Evolutionary conservation across 2,888 invertebrate species (phyloP).

Genomic region (Rotaria sp.): DNA sequence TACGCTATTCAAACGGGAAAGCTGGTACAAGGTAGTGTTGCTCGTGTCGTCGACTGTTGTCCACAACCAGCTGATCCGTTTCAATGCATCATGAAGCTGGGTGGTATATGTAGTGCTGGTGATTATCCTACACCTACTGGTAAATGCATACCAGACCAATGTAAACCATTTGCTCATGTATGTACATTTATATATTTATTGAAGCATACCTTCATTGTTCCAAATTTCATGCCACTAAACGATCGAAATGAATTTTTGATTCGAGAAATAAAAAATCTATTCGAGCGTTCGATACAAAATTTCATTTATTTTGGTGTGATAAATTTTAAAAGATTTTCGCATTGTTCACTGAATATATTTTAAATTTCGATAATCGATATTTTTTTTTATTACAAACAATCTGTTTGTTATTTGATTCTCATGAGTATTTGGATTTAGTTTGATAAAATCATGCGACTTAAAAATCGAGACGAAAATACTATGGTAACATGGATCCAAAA

Average conservation of each 20-base stretch:
- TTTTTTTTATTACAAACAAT: too few relatives aligned
- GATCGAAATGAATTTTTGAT: too few relatives aligned
- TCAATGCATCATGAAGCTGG: neutral
- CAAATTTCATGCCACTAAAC: neutral
- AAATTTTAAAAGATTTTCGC: too few relatives aligned
- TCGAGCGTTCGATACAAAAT: too few relatives aligned
- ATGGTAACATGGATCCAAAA: neutral
- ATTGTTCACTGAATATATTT: too few relatives aligned
- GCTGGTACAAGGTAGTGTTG: neutral
- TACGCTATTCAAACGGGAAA: neutral
- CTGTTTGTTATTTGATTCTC: too few relatives aligned
- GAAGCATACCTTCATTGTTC: neutral
- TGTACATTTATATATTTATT: neutral
- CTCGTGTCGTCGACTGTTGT: neutral
- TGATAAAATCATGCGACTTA: neutral
- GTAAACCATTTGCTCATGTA: neutral
- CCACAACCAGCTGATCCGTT: neutral
- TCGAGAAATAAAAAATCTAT: too few relatives aligned
- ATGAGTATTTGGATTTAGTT: neutral
- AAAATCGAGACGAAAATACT: neutral
- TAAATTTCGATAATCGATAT: too few relatives aligned
- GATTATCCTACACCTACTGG: neutral
- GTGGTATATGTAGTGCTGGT: neutral
- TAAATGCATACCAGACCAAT: neutral
- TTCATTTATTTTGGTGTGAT: too few relatives aligned